A percentile compares a stretch with the other conserved stretches of the same genome.
These are phyloP conservation scores for Cryptotis parvus DNA, from an alignment of 2,113 vertebrate species.

Conservation along the genomic window DNA sequence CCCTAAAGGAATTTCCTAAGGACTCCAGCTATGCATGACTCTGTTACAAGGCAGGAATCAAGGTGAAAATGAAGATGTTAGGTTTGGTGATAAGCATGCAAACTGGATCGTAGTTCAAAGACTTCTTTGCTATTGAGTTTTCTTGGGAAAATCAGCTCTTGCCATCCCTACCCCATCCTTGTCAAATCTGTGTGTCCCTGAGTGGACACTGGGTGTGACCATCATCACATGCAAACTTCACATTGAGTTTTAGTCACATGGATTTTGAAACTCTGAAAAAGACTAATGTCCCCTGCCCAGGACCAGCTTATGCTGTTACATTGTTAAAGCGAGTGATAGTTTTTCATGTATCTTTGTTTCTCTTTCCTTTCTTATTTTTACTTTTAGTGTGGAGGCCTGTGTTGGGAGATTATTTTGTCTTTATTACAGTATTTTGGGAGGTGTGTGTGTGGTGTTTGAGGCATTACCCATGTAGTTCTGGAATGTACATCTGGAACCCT, in stretches of 20 bases:
- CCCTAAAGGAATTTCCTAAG: neutral
- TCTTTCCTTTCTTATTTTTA: neutral
- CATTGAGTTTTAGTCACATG: neutral
- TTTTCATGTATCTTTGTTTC: neutral
- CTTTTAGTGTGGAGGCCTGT: neutral
- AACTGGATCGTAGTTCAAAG: neutral
- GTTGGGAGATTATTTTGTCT: slow-evolving; percentile 9
- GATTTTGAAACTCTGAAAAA: neutral
- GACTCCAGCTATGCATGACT: too few relatives aligned
- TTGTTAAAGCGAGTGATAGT: neutral
- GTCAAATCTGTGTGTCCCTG: neutral
- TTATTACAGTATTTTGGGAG: neutral
- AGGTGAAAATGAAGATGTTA: neutral
- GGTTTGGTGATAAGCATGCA: neutral
- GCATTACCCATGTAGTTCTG: slow-evolving; percentile 45
- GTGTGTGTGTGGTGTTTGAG: too few relatives aligned
- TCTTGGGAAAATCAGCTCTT: neutral
- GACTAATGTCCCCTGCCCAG: neutral
- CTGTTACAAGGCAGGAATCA: too few relatives aligned
- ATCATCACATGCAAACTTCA: neutral
- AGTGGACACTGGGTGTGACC: neutral
- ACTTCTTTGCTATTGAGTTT: neutral
- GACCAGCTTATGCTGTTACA: neutral
- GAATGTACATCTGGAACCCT: slow-evolving; percentile 52
- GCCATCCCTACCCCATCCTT: neutral